Percentiles rank a stretch among this genome's conserved stretches.
These are phyloP conservation scores for Psophia crepitans DNA, from an alignment of 2,113 vertebrate genomes.

Conservation along the genomic window DNA sequence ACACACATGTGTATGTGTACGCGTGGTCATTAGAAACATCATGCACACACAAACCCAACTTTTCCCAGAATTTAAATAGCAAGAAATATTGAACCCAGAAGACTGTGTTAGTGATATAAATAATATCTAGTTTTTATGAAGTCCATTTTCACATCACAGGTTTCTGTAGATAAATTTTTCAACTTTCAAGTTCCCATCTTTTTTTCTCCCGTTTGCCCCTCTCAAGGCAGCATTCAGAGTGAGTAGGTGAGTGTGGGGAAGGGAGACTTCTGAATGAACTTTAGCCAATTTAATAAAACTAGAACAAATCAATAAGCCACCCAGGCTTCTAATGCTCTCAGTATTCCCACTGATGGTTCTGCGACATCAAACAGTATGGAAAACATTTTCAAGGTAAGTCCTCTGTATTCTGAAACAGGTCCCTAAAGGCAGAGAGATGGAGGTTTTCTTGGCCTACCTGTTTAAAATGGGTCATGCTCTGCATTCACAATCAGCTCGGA, in stretches of 20 bases:
- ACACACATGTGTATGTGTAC: neutral
- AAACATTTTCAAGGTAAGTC: constrained; percentile 66
- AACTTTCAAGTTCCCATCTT: constrained; percentile 3
- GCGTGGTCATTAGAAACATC: neutral
- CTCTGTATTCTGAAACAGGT: constrained; percentile 45
- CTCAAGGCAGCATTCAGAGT: constrained; percentile 8
- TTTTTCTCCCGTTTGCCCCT: neutral
- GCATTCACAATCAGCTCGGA: constrained; percentile 42
- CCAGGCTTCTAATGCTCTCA: constrained; percentile 55
- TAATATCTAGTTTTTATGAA: constrained; percentile 17
- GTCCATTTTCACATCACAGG: constrained; percentile 34
- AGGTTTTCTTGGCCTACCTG: constrained; percentile 61
- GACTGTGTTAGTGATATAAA: constrained; percentile 11
- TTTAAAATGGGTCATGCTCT: constrained; percentile 55
- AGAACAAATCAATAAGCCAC: constrained; percentile 71
- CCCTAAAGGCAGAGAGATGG: constrained; percentile 61
- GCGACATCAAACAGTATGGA: constrained; percentile 67
- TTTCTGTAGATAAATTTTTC: constrained; percentile 38
- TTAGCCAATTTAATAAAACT: constrained; percentile 55
- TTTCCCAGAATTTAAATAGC: constrained; percentile 9
- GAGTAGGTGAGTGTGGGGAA: constrained; percentile 1
- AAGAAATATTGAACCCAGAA: neutral
- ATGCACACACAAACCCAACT: neutral
- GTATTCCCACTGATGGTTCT: constrained; percentile 39
- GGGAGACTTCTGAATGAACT: constrained; percentile 44